These are phyloP conservation scores for Pongo pygmaeus DNA, from an alignment of 2,113 vertebrate species.

Conservation along the genomic window DNA sequence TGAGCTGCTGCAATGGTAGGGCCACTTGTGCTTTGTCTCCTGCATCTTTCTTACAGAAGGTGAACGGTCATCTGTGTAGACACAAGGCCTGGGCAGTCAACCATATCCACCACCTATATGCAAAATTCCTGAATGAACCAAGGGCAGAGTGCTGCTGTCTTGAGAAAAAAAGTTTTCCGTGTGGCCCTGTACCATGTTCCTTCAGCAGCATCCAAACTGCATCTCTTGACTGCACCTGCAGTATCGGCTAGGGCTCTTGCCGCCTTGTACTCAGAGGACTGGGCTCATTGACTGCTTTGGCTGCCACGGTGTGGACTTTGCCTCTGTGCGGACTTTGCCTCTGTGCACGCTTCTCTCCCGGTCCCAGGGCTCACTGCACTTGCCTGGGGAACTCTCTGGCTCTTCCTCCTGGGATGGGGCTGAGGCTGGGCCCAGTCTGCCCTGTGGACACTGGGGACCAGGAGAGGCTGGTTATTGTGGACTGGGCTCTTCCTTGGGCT, in stretches of 20 bases:
- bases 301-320: neutral
- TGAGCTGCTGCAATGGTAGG: neutral
- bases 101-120: neutral
- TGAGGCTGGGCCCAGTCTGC: neutral
- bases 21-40: neutral
- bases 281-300: too few relatives aligned
- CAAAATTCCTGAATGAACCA: neutral
- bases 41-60: too few relatives aligned
- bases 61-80: neutral
- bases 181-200: neutral
- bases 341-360: neutral
- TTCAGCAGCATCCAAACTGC: neutral
- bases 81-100: neutral
- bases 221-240: too few relatives aligned
- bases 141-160: neutral
- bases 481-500: neutral
- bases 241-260: fast-evolving
- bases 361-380: neutral
- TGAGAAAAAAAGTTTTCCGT: neutral
- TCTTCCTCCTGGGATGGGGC: too few relatives aligned
- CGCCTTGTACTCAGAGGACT: too few relatives aligned
- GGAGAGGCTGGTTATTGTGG: neutral
- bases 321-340: neutral
- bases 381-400: neutral
- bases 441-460: neutral